These are phyloP conservation scores for Oenanthe oenanthe DNA, from an alignment of 2,113 vertebrate species.

Conservation along the genomic window DNA sequence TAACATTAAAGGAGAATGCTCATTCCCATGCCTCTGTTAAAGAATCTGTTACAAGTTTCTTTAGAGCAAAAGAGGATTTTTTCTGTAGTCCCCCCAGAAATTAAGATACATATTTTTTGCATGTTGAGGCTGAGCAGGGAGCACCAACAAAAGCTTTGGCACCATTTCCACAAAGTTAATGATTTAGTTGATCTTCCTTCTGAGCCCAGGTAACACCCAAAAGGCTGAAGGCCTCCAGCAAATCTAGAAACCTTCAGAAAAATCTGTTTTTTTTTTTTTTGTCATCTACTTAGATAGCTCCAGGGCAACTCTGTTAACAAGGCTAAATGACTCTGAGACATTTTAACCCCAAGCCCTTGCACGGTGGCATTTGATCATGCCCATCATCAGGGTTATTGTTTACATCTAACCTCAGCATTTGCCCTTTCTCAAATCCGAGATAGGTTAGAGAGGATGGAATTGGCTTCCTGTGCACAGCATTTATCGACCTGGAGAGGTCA, in stretches of 20 bases:
- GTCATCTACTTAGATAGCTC: neutral
- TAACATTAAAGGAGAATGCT: neutral
- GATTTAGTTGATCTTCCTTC: neutral
- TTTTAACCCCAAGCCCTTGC: neutral
- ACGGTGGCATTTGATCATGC: neutral
- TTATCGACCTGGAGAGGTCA: slow-evolving; percentile 21
- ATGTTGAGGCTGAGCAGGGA: neutral
- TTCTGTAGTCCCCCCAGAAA: neutral
- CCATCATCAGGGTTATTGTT: neutral
- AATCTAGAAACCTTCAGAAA: neutral
- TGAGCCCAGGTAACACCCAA: neutral
- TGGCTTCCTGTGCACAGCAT: neutral
- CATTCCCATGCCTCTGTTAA: neutral
- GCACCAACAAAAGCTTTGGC: neutral
- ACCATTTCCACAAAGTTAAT: neutral
- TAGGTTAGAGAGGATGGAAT: neutral
- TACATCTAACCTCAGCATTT: neutral
- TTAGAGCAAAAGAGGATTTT: neutral
- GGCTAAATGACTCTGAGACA: neutral
- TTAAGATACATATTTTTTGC: neutral
- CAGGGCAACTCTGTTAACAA: neutral
- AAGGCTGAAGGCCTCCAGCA: neutral
- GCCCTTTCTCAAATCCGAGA: neutral
- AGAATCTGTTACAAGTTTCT: neutral
- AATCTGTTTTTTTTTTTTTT: neutral